Evolutionary conservation across 2,888 invertebrate species (phyloP).

Genomic region (Camponotus fellah): DNA sequence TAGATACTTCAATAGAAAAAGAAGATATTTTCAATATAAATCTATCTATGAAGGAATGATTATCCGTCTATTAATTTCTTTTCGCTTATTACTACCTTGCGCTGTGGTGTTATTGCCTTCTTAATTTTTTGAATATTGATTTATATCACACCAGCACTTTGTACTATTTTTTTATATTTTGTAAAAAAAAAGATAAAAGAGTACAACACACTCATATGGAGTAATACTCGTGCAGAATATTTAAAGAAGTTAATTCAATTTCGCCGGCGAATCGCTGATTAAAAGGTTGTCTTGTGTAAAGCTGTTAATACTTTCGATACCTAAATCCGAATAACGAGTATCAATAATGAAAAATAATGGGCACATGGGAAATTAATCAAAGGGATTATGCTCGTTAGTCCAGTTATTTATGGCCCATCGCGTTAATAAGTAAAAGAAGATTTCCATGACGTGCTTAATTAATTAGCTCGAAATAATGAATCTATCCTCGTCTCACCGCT

Average conservation of each 20-base stretch:
- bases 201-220: too few relatives aligned
- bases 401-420: not conserved
- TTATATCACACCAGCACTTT: too few relatives aligned
- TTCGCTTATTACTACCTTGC: too few relatives aligned
- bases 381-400: not conserved
- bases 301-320: conserved; percentile 11
- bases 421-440: conserved; percentile 3
- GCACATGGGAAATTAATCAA: conserved; percentile 12
- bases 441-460: conserved; percentile 26
- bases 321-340: not conserved
- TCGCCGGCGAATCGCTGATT: not conserved
- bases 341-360: not conserved
- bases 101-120: too few relatives aligned
- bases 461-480: conserved; percentile 14
- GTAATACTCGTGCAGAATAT: too few relatives aligned
- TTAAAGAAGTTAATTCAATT: not conserved
- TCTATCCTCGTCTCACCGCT: not conserved
- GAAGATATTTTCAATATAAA: too few relatives aligned
- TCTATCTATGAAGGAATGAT: too few relatives aligned
- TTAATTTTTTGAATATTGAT: too few relatives aligned
- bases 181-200: not conserved
- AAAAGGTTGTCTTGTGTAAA: not conserved
- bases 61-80: too few relatives aligned
- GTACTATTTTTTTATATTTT: too few relatives aligned
- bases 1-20: too few relatives aligned